phyloP scores from a whole-genome alignment of 1,140 invertebrate genomes.

The Monomorium pharaonis region DNA sequence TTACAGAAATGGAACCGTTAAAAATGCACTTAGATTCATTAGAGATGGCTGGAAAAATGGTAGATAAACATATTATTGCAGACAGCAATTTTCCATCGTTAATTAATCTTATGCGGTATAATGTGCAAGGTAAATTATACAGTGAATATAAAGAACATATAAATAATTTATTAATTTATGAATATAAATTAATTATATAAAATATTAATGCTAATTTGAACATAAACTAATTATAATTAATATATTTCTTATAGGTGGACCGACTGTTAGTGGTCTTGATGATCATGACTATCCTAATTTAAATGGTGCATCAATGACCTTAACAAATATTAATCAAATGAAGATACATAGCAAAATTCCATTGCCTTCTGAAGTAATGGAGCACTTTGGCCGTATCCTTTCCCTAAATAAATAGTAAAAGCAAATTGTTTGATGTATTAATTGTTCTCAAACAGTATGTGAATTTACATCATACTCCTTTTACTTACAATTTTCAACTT shows the following conservation, averaged over 20 bases:
- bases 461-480: neutral
- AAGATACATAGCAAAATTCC: conserved; percentile 93
- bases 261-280: conserved; percentile 94
- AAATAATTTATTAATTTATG: neutral
- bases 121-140: conserved; percentile 78
- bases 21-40: conserved; percentile 88
- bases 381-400: conserved; percentile 97
- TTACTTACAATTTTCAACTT: neutral
- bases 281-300: conserved; percentile 95
- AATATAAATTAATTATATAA: neutral
- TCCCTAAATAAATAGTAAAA: conserved; percentile 71
- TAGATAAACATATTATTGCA: conserved; percentile 89
- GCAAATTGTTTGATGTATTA: conserved; percentile 77
- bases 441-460: neutral
- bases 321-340: conserved; percentile 91
- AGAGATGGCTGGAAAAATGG: conserved; percentile 89
- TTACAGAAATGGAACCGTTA: conserved; percentile 81
- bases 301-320: conserved; percentile 88
- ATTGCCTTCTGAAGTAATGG: conserved; percentile 95
- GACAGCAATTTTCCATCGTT: conserved; percentile 91
- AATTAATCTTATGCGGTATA: conserved; percentile 85
- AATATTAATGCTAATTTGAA: neutral
- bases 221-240: conserved; percentile 3
- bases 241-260: conserved; percentile 83
- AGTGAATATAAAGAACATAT: neutral